Evolutionary conservation across 2,888 invertebrate species (phyloP), one percentile per base, ranked within the genome.

Genomic region (Zaprionus obscuricornis): DNA sequence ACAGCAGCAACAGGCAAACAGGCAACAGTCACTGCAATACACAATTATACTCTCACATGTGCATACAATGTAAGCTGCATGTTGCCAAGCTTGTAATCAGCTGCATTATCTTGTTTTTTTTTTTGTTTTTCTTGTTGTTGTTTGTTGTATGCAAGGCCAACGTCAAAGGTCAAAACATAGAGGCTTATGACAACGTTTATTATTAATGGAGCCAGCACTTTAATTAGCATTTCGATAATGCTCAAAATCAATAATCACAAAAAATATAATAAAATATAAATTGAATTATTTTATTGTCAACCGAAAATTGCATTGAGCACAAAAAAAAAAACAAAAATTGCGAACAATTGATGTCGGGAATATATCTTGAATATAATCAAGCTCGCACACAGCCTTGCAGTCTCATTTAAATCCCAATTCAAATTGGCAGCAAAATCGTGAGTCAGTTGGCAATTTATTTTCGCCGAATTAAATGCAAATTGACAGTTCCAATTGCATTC

Each of bases 391-490:
- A 72, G 51, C 68, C 72, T 71, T 72, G 68, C 36, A 34, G 39
- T 45, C 39, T 33, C 45, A 59, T 70, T 71, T 54, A 70, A 65
- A 70, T 66, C 55, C 66, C 58, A 71, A 54, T 65, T 67, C 58
- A 40, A 45, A 42, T 50, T 50, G 50, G 62, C 65, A 70, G 55
- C 40, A 45, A 62, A 70, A 56, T 85, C 78, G 78, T 78, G 82
- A 78, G 85, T 85, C 85, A 78, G 74, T 71, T 60, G 59, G 72
- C 78, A 82, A 85, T 85, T 78, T 85, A 83, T 75, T 82, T 81
- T 73, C 82, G 68, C 78, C 78, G 85, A 78, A 78, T 78, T 85
- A 82, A 78, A 78, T 85, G 78, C 78, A 78, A 78, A 85, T 85
- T 78, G 85, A 85, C 78, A 78, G 78, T 77, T 78, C 74, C 83